Evolutionary conservation across 2,797 vertebrate genomes (phyloP), one percentile per base, ranked within the genome.

Genomic region (Megaceryle alcyon): DNA sequence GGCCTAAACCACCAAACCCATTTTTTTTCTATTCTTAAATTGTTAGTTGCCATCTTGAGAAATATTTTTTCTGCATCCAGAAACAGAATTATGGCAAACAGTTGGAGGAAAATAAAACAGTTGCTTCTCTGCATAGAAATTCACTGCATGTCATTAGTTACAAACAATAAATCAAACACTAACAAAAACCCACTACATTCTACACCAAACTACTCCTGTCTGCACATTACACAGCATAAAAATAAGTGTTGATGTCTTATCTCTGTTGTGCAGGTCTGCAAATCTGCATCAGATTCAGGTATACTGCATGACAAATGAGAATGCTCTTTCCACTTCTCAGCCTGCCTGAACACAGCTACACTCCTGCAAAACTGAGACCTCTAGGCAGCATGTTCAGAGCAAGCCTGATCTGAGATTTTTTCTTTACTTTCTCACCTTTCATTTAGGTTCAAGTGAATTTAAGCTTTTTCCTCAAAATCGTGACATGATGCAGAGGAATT

Each of bases 201-300:
- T 83, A 78, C 22, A 29, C 70, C 61, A 90, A 72, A 79, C 59
- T 79, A 46, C 54, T 78, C 23, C 88, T 78, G 77, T 72, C 61
- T 61, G 59, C 29, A 51, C 19, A 82, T 71, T 64, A 0, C 44
- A 51, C 60, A 69, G 57, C 63, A 82, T 60, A 65, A 82, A 76
- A 68, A 51, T 54, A 69, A 59, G 44, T 6, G 39, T 5, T 49
- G 28, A 68, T 37, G 49, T 73, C 87, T 94, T 94, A 91, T 94
- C 88, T 70, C 53, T 48, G 53, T 29, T 76, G 54, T 56, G 63
- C 94, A 97, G 94, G 68, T 86, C 82, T 96, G 82, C 75, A 91
- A 77, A 86, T 91, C 75, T 92, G 85, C 83, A 95, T 75, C 78
- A 46, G 81, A 82, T 91, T 86, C 95, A 56, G 92, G 83, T 90